Evolutionary conservation across 2,113 vertebrate species (phyloP).

Genomic region (Illadopsis cleaveri): DNA sequence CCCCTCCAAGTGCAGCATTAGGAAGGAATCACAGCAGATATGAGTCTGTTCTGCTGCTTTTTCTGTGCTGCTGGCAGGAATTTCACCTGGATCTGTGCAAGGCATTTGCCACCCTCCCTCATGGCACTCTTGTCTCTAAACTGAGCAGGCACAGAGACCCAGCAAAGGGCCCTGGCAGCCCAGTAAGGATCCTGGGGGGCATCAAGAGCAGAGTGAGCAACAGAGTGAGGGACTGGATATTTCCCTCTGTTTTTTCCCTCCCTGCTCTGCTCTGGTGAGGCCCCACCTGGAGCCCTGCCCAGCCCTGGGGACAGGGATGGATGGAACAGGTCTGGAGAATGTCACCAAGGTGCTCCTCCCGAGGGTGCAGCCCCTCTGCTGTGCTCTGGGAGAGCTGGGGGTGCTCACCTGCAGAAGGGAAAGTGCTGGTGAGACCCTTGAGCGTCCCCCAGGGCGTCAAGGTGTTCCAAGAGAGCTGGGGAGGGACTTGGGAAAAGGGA

Average conservation of each 20-base stretch:
- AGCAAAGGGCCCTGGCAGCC: background rate
- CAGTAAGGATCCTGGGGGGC: rapidly evolving
- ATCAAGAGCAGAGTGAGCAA: background rate
- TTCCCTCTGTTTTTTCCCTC: background rate
- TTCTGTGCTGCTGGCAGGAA: background rate
- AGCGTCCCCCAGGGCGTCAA: background rate
- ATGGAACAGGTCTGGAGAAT: background rate
- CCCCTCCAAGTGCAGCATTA: background rate
- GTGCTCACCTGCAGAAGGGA: rapidly evolving
- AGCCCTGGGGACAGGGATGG: background rate
- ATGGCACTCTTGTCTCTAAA: background rate
- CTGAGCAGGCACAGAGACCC: background rate
- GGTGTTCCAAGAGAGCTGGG: background rate
- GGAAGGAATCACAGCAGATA: background rate
- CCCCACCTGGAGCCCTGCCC: background rate
- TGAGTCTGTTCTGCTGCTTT: background rate
- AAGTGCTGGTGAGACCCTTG: rapidly evolving
- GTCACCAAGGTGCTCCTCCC: rapidly evolving
- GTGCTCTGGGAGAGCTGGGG: background rate
- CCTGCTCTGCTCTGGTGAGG: background rate
- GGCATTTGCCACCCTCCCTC: background rate
- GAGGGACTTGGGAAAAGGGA: rapidly evolving
- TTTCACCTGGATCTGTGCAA: background rate
- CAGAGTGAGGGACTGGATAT: background rate
- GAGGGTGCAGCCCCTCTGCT: background rate